phyloP scores from a whole-genome alignment of 2,888 invertebrate genomes.

The Nomada goodeniana region DNA sequence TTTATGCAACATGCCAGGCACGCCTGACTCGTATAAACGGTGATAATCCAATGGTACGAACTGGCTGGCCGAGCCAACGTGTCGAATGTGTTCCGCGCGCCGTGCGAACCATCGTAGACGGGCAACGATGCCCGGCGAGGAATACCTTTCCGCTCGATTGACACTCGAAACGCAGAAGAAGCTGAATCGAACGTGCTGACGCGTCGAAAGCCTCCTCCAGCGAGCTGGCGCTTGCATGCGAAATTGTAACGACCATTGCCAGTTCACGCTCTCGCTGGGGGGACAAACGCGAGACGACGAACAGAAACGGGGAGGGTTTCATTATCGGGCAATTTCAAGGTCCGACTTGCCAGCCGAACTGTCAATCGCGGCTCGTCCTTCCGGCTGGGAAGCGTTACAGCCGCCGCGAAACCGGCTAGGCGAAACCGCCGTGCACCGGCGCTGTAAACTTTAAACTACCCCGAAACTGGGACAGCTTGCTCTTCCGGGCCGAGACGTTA shows the following conservation, averaged over 20 bases:
- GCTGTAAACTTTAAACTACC: slow-evolving; percentile 26
- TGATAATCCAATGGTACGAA: slow-evolving; percentile 44
- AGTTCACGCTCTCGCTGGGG: not conserved
- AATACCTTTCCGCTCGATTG: not conserved
- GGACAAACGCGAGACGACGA: not conserved
- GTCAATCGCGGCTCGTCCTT: slow-evolving; percentile 26
- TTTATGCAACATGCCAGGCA: slow-evolving; percentile 58
- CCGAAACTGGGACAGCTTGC: slow-evolving; percentile 5
- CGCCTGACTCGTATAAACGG: slow-evolving; percentile 29
- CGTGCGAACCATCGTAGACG: not conserved
- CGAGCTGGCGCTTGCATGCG: not conserved
- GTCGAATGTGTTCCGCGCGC: not conserved
- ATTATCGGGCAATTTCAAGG: not conserved
- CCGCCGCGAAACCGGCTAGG: slow-evolving; percentile 34
- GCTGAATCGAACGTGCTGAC: not conserved
- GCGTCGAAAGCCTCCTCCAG: too few species aligned
- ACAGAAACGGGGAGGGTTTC: slow-evolving; percentile 6
- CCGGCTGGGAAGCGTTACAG: slow-evolving; percentile 18
- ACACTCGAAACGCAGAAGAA: not conserved
- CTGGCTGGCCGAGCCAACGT: too few species aligned
- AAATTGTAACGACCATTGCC: not conserved
- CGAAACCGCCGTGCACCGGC: slow-evolving; percentile 12
- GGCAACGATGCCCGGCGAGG: too few species aligned
- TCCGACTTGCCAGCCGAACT: not conserved
- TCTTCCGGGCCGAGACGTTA: slow-evolving; percentile 4